Evolutionary conservation across 2,888 invertebrate genomes (phyloP).

Genomic region (Pilophorus perplexus): DNA sequence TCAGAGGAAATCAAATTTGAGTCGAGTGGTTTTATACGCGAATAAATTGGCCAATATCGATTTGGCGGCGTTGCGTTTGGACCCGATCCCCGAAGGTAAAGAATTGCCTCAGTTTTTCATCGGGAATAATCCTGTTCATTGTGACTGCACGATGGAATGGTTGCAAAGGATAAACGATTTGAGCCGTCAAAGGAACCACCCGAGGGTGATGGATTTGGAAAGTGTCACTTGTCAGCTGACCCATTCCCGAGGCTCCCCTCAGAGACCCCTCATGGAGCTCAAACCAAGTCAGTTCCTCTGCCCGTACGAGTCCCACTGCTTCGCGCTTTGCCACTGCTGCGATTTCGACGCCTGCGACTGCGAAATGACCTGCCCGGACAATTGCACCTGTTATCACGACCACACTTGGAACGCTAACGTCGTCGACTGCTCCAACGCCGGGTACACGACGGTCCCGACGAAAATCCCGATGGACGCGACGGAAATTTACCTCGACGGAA

Average conservation of each 20-base stretch:
- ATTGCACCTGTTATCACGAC: constrained; percentile 93
- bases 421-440: constrained; percentile 82
- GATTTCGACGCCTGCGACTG: constrained; percentile 96
- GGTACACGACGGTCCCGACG: constrained; percentile 73
- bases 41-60: constrained; percentile 81
- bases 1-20: constrained; percentile 76
- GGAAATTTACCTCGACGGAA: constrained; percentile 88
- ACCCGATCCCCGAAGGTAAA: constrained; percentile 69
- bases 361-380: constrained; percentile 92
- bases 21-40: constrained; percentile 85
- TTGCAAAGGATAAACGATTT: constrained; percentile 83
- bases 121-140: constrained; percentile 89
- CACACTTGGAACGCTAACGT: constrained; percentile 90
- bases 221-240: constrained; percentile 85
- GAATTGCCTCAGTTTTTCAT: constrained; percentile 84
- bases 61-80: constrained; percentile 72
- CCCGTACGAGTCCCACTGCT: constrained; percentile 89
- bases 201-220: constrained; percentile 82
- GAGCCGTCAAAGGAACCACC: constrained; percentile 74
- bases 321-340: constrained; percentile 92
- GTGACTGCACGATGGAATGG: constrained; percentile 96
- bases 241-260: constrained; percentile 65
- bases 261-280: constrained; percentile 71
- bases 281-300: constrained; percentile 84
- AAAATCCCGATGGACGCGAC: constrained; percentile 93